These are phyloP conservation scores for Trissoscelio sp. DNA, from an alignment of 2,888 invertebrate species.

Conservation along the genomic window DNA sequence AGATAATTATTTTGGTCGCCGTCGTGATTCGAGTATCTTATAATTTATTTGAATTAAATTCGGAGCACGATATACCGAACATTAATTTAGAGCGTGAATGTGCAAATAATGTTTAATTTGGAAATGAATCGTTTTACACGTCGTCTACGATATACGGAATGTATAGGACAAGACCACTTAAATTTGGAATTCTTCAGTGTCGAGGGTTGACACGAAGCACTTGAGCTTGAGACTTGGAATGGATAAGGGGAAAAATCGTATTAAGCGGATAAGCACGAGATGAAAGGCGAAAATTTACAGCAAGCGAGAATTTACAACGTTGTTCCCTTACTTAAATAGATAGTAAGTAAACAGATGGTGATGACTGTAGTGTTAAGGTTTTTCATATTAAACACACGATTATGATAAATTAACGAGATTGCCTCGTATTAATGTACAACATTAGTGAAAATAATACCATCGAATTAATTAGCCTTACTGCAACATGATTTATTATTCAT, in stretches of 20 bases:
- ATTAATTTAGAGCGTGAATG: constrained; percentile 33
- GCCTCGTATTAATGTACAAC: neutral
- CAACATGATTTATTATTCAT: neutral
- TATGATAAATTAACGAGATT: constrained; percentile 28
- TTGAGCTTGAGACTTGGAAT: constrained; percentile 38
- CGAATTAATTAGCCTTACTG: neutral
- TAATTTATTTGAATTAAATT: constrained; percentile 23
- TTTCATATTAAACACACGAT: constrained; percentile 23
- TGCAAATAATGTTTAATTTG: constrained; percentile 43
- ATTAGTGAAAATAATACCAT: neutral
- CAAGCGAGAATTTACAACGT: constrained; percentile 44
- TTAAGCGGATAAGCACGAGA: constrained; percentile 55
- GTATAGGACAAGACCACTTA: constrained; percentile 47
- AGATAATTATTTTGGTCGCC: constrained; percentile 20
- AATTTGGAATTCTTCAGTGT: constrained; percentile 58
- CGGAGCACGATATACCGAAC: neutral
- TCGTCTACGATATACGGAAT: constrained; percentile 32
- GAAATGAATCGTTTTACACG: constrained; percentile 44
- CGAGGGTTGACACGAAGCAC: constrained; percentile 52
- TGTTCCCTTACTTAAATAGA: constrained; percentile 48
- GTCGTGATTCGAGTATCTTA: constrained; percentile 8
- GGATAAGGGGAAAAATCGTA: constrained; percentile 54
- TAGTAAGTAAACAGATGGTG: constrained; percentile 31
- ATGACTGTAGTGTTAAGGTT: constrained; percentile 16
- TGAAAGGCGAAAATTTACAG: constrained; percentile 52